Evolutionary conservation across 2,113 vertebrate species (phyloP).

Genomic region (Otus sunia): DNA sequence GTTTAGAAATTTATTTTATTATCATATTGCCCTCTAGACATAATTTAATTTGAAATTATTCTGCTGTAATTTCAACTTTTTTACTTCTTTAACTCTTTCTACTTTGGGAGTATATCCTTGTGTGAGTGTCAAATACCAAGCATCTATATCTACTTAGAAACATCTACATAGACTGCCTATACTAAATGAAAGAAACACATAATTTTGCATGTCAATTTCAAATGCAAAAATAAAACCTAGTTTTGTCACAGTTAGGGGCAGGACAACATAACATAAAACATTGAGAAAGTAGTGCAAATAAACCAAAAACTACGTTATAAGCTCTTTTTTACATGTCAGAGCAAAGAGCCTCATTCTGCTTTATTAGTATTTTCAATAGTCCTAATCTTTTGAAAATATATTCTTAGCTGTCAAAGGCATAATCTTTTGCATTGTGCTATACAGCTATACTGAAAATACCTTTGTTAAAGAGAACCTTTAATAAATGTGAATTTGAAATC

Average conservation of each 20-base stretch:
- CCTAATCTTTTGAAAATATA: background rate
- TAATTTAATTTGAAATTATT: background rate
- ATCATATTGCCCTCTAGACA: background rate
- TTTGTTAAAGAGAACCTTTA: constrained; percentile 9
- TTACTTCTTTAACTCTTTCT: background rate
- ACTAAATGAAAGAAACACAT: background rate
- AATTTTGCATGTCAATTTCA: background rate
- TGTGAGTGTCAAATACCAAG: background rate
- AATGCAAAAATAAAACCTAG: background rate
- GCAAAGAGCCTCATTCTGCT: background rate
- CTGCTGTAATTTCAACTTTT: background rate
- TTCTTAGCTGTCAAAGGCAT: background rate
- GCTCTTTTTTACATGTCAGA: background rate
- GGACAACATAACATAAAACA: background rate
- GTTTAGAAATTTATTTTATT: constrained; percentile 2
- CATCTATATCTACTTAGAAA: background rate
- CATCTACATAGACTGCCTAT: background rate
- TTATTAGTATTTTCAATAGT: constrained; percentile 4
- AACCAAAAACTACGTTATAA: background rate
- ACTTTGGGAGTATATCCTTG: background rate
- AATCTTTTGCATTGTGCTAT: background rate
- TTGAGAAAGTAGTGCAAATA: constrained; percentile 21
- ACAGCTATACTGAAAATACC: background rate
- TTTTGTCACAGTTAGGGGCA: background rate
- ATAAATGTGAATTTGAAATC: constrained; percentile 33